phyloP scores from a whole-genome alignment of 2,113 vertebrate species.

The Thoracochromis brauschi region DNA sequence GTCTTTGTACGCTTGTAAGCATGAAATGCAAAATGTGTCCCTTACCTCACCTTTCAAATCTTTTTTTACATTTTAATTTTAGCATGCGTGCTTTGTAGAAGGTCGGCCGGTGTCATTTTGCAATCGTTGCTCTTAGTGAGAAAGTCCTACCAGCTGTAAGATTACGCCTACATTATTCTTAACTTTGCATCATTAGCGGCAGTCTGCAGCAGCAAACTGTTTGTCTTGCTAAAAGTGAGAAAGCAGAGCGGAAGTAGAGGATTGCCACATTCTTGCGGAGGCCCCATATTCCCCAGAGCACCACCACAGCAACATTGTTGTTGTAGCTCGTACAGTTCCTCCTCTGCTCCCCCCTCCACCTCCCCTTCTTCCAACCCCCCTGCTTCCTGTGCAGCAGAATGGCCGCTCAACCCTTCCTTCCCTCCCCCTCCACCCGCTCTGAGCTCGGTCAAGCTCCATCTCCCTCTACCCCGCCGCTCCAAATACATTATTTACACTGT shows the following conservation, averaged over 20 bases:
- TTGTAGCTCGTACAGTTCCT: background rate
- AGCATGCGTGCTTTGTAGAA: background rate
- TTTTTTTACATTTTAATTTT: background rate
- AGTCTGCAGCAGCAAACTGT: background rate
- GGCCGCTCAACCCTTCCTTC: constrained; percentile 19
- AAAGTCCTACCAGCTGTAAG: background rate
- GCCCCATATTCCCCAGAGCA: constrained; percentile 50
- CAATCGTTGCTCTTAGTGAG: background rate
- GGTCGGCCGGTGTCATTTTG: background rate
- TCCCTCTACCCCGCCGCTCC: constrained; percentile 21
- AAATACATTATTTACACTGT: constrained; percentile 68
- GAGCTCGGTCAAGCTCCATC: constrained; percentile 29
- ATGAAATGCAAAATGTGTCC: background rate
- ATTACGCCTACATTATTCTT: background rate
- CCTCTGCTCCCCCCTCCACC: background rate
- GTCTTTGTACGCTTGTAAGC: background rate
- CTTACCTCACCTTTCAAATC: background rate
- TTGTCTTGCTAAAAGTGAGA: constrained; percentile 4
- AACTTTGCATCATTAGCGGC: background rate
- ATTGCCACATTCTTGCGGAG: constrained; percentile 49
- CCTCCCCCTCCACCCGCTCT: background rate
- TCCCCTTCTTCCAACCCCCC: background rate
- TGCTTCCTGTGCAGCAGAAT: constrained; percentile 50
- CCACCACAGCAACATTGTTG: background rate
- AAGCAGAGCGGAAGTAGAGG: constrained; percentile 27